Percentiles rank a stretch among this genome's conserved stretches.
phyloP scores from a whole-genome alignment of 2,797 vertebrate genomes.

The Anabas testudineus region DNA sequence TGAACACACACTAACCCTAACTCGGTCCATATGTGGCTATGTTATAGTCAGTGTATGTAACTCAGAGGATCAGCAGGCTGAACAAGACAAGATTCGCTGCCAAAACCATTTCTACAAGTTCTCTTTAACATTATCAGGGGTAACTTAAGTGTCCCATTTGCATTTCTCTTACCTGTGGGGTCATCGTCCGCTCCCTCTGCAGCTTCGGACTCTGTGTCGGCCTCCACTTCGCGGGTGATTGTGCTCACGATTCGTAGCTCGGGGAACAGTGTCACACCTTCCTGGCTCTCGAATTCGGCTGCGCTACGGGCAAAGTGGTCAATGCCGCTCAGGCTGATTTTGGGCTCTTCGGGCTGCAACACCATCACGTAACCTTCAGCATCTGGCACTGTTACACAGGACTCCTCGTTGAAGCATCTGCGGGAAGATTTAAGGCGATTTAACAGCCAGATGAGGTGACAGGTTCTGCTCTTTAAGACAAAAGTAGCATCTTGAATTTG shows the following conservation, averaged over 20 bases:
- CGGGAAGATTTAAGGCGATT: not conserved
- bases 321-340: constrained; percentile 96
- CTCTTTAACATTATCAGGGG: not conserved
- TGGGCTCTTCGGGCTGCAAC: constrained; percentile 96
- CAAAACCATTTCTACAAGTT: constrained; percentile 10
- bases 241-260: constrained; percentile 98
- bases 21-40: not conserved
- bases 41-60: not conserved
- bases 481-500: no score
- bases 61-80: not conserved
- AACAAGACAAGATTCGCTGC: constrained; percentile 10
- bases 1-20: no score
- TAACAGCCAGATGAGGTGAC: not conserved
- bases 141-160: not conserved
- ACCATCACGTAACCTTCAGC: constrained; percentile 95
- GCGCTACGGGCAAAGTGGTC: constrained; percentile 97
- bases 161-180: constrained; percentile 88
- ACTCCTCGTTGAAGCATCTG: constrained; percentile 93
- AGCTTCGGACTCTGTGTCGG: constrained; percentile 84
- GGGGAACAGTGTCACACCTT: constrained; percentile 93
- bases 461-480: no score
- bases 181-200: constrained; percentile 89
- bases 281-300: constrained; percentile 92
- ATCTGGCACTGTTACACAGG: constrained; percentile 89
- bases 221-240: constrained; percentile 94